Conservation (phyloP, 2,797 vertebrate species). For the Sus cebifrons region DNA sequence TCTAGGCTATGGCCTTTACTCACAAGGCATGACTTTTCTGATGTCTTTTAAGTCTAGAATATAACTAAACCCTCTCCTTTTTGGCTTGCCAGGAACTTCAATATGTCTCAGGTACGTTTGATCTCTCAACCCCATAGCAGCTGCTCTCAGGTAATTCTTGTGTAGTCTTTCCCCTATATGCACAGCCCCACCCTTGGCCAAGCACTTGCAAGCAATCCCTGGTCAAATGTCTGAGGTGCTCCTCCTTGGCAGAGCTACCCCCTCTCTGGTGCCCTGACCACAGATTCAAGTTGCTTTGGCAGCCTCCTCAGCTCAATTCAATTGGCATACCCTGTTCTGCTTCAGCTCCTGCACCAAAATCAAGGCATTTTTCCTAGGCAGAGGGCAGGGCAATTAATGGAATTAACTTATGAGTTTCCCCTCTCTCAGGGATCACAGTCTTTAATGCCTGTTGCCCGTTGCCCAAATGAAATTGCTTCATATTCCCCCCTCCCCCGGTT, state of each 20-base stretch:
- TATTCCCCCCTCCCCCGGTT: rapidly evolving
- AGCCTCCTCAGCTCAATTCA: background rate
- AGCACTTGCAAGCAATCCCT: background rate
- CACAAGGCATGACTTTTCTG: background rate
- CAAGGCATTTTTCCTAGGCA: background rate
- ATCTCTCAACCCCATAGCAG: background rate
- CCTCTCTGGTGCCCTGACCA: no score
- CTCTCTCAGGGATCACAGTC: background rate
- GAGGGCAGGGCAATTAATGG: background rate
- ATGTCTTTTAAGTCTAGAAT: background rate
- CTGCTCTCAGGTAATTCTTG: background rate
- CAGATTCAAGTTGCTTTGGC: no score
- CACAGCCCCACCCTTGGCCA: background rate
- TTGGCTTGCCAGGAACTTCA: background rate
- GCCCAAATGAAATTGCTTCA: background rate
- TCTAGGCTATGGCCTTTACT: background rate
- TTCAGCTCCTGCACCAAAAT: rapidly evolving
- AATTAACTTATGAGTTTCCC: no score
- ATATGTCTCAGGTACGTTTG: rapidly evolving
- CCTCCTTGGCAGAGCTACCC: background rate
- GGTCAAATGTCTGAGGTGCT: background rate
- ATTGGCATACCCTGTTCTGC: rapidly evolving
- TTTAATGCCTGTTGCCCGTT: background rate
- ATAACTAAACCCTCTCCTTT: background rate
- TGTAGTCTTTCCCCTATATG: background rate